Evolutionary conservation across 2,888 invertebrate genomes (phyloP).

Genomic region (Tanypteryx hageni): DNA sequence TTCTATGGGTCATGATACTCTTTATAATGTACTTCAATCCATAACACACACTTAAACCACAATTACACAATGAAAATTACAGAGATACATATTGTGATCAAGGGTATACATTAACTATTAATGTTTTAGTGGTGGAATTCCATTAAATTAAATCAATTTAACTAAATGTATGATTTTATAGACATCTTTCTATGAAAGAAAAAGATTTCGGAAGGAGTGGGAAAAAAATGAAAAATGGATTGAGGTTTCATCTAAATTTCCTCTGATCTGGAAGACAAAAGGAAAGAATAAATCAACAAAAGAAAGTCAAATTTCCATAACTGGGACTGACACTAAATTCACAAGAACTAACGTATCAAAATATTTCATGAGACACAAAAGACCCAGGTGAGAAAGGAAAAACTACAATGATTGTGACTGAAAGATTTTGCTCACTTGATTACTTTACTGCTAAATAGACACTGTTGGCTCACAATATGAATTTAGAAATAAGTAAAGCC

Average conservation of each 20-base stretch:
- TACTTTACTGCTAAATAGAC: background rate
- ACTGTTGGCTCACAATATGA: background rate
- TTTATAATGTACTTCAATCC: no score
- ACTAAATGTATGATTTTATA: background rate
- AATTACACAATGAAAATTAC: no score
- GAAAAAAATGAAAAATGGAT: background rate
- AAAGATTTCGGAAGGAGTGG: background rate
- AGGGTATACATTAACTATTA: no score
- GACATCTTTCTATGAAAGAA: background rate
- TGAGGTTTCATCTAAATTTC: background rate
- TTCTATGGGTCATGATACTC: no score
- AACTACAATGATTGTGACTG: background rate
- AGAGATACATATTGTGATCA: no score
- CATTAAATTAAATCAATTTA: background rate
- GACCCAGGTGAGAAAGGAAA: background rate
- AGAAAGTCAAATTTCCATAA: background rate
- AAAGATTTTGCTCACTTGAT: background rate
- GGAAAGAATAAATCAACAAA: background rate
- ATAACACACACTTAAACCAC: no score
- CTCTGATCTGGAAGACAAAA: slow-evolving; percentile 20
- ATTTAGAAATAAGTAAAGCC: background rate
- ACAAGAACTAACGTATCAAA: background rate
- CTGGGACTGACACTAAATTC: background rate
- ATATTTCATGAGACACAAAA: background rate
- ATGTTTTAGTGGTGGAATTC: no score